Evolutionary conservation across 2,113 vertebrate genomes (phyloP).

Genomic region (Ceuthmochares aereus): DNA sequence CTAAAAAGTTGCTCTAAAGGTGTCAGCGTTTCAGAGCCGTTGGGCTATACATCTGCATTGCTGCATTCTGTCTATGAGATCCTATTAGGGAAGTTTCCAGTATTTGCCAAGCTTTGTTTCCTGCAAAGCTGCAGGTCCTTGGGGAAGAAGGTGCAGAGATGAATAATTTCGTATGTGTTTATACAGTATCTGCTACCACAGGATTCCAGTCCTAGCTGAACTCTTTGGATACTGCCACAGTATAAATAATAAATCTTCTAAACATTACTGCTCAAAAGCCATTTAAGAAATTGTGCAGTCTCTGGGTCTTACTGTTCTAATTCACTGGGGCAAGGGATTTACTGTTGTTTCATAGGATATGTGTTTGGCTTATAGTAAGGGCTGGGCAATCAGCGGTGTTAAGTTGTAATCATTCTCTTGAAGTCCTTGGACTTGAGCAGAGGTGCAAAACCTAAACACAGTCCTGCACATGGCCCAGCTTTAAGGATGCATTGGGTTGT

Average conservation of each 20-base stretch:
- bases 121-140: not conserved
- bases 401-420: not conserved
- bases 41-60: not conserved
- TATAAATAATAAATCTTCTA: not conserved
- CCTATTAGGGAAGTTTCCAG: not conserved
- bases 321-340: not conserved
- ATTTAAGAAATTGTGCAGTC: not conserved
- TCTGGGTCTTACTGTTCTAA: not conserved
- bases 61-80: not conserved
- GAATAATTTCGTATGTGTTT: not conserved
- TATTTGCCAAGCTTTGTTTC: not conserved
- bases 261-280: not conserved
- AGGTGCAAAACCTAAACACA: not conserved
- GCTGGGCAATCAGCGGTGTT: not conserved
- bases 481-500: not conserved
- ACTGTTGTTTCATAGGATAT: not conserved
- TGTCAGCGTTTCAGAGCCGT: not conserved
- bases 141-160: not conserved
- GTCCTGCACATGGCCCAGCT: not conserved
- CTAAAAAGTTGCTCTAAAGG: not conserved
- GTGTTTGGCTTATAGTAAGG: not conserved
- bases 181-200: rapidly evolving
- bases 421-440: not conserved
- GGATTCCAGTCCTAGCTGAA: not conserved
- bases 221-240: not conserved